Evolutionary conservation across 37 sponge, comb jelly and placozoan genomes (phyloP), one percentile per base, ranked within the genome.

Genomic region (Mnemiopsis leidyi): DNA sequence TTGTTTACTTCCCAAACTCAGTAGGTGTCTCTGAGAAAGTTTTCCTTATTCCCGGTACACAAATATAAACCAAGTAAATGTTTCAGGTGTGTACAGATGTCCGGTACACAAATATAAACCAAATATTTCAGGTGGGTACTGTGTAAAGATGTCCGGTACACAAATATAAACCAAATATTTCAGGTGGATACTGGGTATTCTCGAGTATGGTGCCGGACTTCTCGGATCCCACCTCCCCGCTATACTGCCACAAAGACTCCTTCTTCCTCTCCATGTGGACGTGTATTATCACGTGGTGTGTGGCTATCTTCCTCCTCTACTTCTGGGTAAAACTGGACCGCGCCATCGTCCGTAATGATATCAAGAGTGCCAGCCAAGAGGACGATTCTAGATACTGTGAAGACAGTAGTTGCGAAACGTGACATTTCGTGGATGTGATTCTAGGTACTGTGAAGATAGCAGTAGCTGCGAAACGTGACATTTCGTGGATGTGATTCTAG

Each of bases 201-300:
- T 77, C 79, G 36, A 77, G 32, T 32, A 77, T 77, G 79, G 79
- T 77, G 1, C 79, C 35, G 20, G 79, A 77, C 32, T 77, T 77
- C 79, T 33, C 61, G 13, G 61, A 48, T 13, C 61, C 61, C 61
- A 18, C 61, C 13, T 18, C 5, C 61, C 61, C 61, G 61, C 5
- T 18, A 5, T 48, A 48, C 61, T n/a, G n/a, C n/a, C n/a, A n/a
- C n/a, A n/a, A n/a, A 48, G 36, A 77, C 79, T 31, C 32, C 32
- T 77, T 77, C 36, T 77, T 77, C 36, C 79, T 77, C 36, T 26
- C 79, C 79, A 77, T 77, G 79, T 77, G 79, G 79, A 77, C 79
- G 33, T 34, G 36, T 77, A 32, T 77, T 31, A 77, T 77, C 79
- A 77, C 79, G 36, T 77, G 79, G 79, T 77, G 79, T 32, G 35